These are phyloP conservation scores for Hapalemur alaotrensis DNA, from an alignment of 2,797 vertebrate genomes.

Conservation along the genomic window DNA sequence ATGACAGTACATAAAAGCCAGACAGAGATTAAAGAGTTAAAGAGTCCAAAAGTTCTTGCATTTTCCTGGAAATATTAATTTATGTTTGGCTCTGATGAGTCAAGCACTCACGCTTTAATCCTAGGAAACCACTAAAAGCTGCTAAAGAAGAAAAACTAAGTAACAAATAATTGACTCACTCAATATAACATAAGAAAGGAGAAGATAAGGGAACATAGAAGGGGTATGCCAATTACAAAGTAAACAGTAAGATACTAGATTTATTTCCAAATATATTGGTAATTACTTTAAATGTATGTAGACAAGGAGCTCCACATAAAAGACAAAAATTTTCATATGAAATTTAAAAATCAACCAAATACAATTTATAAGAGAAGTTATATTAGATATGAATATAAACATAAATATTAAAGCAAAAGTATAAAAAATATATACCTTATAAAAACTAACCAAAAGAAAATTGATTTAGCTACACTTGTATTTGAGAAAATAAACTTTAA, in stretches of 20 bases:
- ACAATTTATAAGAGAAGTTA: not conserved
- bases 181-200: not conserved
- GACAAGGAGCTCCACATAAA: not conserved
- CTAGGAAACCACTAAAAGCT: not conserved
- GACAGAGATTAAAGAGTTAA: not conserved
- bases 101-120: not conserved
- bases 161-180: not conserved
- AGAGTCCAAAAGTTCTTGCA: not conserved
- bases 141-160: not conserved
- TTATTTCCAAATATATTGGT: not conserved
- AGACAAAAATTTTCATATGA: not conserved
- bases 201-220: not conserved
- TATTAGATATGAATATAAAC: not conserved
- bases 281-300: not conserved
- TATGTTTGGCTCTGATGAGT: not conserved
- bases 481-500: not conserved
- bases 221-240: not conserved
- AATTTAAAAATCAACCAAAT: not conserved
- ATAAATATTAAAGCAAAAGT: not conserved
- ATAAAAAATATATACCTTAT: not conserved
- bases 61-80: not conserved
- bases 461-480: not conserved
- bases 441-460: not conserved
- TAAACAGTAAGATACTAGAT: not conserved
- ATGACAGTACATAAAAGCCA: not conserved